Conservation (phyloP, 2,113 vertebrate genomes). For the Chionodraco myersi region DNA sequence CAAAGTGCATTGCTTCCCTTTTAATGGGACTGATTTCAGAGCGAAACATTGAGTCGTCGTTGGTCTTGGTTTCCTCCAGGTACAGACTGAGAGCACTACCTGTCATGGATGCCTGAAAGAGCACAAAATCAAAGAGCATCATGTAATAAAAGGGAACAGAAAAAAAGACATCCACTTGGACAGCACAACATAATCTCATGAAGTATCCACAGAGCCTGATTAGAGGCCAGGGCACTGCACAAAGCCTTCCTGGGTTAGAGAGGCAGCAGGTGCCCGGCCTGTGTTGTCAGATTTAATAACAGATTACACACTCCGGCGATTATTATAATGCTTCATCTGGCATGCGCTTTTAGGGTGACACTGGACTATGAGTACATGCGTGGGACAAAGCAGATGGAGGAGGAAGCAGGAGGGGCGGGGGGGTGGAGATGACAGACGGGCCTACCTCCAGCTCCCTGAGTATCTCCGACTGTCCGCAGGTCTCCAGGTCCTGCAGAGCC, state of each 20-base stretch:
- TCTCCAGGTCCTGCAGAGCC: slow-evolving; percentile 97
- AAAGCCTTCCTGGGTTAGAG: slow-evolving; percentile 34
- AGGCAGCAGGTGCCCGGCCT: slow-evolving; percentile 59
- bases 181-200: neutral
- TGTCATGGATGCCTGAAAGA: slow-evolving; percentile 92
- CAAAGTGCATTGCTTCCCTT: slow-evolving; percentile 67
- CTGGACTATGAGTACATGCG: slow-evolving; percentile 34
- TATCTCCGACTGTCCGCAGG: slow-evolving; percentile 97
- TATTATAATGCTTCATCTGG: slow-evolving; percentile 72
- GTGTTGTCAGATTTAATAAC: slow-evolving; percentile 72
- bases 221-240: slow-evolving; percentile 26
- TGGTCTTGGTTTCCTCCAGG: slow-evolving; percentile 86
- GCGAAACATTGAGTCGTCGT: slow-evolving; percentile 81
- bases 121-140: neutral
- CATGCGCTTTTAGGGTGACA: slow-evolving; percentile 53
- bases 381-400: slow-evolving; percentile 55
- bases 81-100: slow-evolving; percentile 89
- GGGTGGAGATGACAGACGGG: neutral
- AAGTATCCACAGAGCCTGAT: slow-evolving; percentile 23
- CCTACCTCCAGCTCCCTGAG: slow-evolving; percentile 98
- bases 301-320: slow-evolving; percentile 71
- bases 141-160: neutral
- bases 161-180: neutral
- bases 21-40: slow-evolving; percentile 79
- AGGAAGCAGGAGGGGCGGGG: slow-evolving; percentile 2